phyloP scores from a whole-genome alignment of 2,113 vertebrate species.

The Scomber japonicus region DNA sequence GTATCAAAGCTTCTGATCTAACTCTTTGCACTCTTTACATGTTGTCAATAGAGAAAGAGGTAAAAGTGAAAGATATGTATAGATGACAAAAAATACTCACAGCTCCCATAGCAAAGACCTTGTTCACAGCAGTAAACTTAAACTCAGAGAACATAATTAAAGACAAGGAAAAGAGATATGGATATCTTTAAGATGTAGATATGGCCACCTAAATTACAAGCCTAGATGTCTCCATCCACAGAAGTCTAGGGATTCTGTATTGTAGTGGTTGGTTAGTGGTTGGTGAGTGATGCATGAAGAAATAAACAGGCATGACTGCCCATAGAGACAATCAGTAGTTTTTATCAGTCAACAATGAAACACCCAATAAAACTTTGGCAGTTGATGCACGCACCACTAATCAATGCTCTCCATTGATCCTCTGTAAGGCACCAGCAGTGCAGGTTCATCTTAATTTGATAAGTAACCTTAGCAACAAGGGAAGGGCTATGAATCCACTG shows the following conservation, averaged over 20 bases:
- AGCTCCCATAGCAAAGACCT: too few relatives aligned
- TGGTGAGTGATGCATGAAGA: slow-evolving; percentile 20
- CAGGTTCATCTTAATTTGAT: slow-evolving; percentile 44
- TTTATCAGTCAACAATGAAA: slow-evolving; percentile 15
- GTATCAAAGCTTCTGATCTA: too few relatives aligned
- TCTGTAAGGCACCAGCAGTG: slow-evolving; percentile 8
- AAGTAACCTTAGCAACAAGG: slow-evolving; percentile 55
- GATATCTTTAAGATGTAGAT: not conserved
- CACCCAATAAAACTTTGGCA: slow-evolving; percentile 21
- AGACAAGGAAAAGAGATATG: not conserved
- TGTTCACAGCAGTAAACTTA: too few relatives aligned
- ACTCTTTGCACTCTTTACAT: too few relatives aligned
- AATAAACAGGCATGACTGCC: slow-evolving; percentile 16
- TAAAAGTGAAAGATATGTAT: too few relatives aligned
- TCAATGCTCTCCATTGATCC: slow-evolving; percentile 44
- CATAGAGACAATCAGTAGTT: slow-evolving; percentile 21
- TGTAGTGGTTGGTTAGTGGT: not conserved
- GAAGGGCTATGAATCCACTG: slow-evolving; percentile 31
- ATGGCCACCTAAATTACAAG: not conserved
- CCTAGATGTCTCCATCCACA: not conserved
- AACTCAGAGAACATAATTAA: not conserved
- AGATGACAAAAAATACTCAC: too few relatives aligned
- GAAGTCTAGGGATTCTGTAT: not conserved
- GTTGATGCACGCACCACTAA: slow-evolving; percentile 10
- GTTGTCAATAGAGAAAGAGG: too few relatives aligned